phyloP scores from a whole-genome alignment of 2,888 invertebrate species.

The Aporophyla lueneburgensis region DNA sequence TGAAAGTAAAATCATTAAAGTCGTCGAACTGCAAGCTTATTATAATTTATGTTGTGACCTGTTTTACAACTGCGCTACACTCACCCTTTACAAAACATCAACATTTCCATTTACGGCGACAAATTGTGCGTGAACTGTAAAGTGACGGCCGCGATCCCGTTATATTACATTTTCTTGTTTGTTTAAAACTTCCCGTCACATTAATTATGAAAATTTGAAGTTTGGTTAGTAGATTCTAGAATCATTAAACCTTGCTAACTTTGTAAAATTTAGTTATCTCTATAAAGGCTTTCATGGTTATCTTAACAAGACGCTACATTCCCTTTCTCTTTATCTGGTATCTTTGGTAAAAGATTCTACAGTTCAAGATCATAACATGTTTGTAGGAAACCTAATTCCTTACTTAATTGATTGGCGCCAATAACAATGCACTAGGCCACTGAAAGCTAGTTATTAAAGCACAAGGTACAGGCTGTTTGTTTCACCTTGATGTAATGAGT shows the following conservation, averaged over 20 bases:
- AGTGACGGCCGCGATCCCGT: slow-evolving; percentile 27
- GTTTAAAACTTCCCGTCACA: slow-evolving; percentile 32
- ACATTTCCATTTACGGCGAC: slow-evolving; percentile 57
- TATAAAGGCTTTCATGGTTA: slow-evolving; percentile 23
- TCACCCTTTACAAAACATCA: slow-evolving; percentile 57
- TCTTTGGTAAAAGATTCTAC: slow-evolving; percentile 25
- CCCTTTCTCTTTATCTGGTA: slow-evolving; percentile 36
- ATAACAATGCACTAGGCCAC: slow-evolving; percentile 59
- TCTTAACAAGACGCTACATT: slow-evolving; percentile 8
- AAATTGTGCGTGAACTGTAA: slow-evolving; percentile 48
- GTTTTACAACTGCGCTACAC: slow-evolving; percentile 58
- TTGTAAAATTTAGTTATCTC: slow-evolving; percentile 9
- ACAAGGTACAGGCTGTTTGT: slow-evolving; percentile 75
- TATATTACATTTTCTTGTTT: slow-evolving; percentile 40
- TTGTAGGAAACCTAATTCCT: slow-evolving; percentile 29
- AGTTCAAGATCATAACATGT: slow-evolving; percentile 25
- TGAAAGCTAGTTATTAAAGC: slow-evolving; percentile 65
- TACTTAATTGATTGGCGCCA: slow-evolving; percentile 47
- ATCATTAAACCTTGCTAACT: slow-evolving; percentile 11
- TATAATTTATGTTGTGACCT: slow-evolving; percentile 58
- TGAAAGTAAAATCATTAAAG: slow-evolving; percentile 65
- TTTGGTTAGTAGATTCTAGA: slow-evolving; percentile 20
- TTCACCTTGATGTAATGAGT: slow-evolving; percentile 88
- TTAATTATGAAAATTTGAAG: slow-evolving; percentile 8
- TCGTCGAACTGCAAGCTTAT: slow-evolving; percentile 58